Conservation (phyloP, 1,140 invertebrate genomes). For the Ylistrum balloti region DNA sequence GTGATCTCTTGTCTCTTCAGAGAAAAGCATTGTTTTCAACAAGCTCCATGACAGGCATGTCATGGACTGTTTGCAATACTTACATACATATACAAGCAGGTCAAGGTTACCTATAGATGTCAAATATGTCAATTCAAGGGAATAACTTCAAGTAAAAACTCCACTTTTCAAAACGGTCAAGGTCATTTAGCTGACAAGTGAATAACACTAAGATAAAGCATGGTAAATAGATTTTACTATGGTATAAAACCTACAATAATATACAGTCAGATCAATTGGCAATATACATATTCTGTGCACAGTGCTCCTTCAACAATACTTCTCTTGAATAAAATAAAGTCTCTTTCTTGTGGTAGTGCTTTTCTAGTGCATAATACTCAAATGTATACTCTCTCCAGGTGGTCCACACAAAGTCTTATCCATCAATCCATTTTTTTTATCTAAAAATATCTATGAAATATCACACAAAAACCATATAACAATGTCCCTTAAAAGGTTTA, state of each 20-base stretch:
- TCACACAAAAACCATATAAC: conserved; percentile 34
- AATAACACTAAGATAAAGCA: not conserved
- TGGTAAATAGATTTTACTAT: conserved; percentile 30
- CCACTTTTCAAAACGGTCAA: too few relatives aligned
- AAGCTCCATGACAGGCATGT: too few relatives aligned
- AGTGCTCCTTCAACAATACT: not conserved
- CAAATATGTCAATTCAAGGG: too few relatives aligned
- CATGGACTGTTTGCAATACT: too few relatives aligned
- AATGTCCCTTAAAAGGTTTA: not conserved
- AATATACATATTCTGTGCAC: not conserved
- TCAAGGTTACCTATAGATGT: too few relatives aligned
- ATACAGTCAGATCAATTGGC: not conserved
- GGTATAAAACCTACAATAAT: conserved; percentile 40
- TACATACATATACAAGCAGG: too few relatives aligned
- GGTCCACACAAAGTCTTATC: not conserved
- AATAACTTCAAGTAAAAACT: too few relatives aligned
- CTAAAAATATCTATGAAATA: conserved; percentile 6
- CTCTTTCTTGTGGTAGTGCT: not conserved
- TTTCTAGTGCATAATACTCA: too few relatives aligned
- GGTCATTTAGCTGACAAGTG: too few relatives aligned
- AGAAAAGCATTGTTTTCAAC: too few relatives aligned
- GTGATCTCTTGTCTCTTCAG: too few relatives aligned
- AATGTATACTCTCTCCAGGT: not conserved
- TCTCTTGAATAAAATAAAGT: not conserved
- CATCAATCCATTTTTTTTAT: conserved; percentile 9